Evolutionary conservation across 2,113 vertebrate genomes (phyloP), one percentile per base, ranked within the genome.

Genomic region (Cavia porcellus): DNA sequence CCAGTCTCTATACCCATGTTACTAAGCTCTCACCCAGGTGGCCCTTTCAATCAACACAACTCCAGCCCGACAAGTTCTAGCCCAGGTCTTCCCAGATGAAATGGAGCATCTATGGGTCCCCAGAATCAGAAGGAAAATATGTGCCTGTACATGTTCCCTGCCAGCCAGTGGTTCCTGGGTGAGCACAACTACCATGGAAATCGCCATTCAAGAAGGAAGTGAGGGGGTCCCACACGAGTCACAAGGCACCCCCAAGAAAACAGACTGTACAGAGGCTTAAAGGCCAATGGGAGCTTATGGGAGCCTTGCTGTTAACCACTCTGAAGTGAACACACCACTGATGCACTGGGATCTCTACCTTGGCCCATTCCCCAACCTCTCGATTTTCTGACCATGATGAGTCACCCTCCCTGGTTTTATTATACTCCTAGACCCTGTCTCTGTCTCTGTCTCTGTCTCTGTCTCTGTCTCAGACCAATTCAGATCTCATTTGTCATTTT

Each of bases 101-200:
- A 64, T 14, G 19, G n/a, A 84, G 5, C 17, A 45, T 30, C 57
- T 64, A 0, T 28, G 38, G 66, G 8, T 50, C n/a, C 19, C n/a
- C 24, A 38, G 64, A 66, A 22, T 25, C 35, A 13, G 52, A 35
- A 81, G 68, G 66, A 52, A 81, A 68, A 59, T 47, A 20, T 20
- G 38, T 4, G 19, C 45, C 0, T 35, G 13, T 0, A 0, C 12
- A 0, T 0, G 32, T 50, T 82, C 32, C n/a, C 62, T 55, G 35
- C 20, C 38, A 61, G 12, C 20, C 62, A 5, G 61, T 52, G 86
- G 13, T 4, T 30, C 10, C 7, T 45, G 55, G 30, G 77, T 1
- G 57, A 42, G 35, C 55, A 24, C 38, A 17, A 3, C 38, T 1
- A 5, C 11, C 0, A 0, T 7, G 30, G 68, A 5, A 47, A 30